Evolutionary conservation across 1,140 invertebrate species (phyloP), one percentile per base, ranked within the genome.

Genomic region (Plectrocnemia conspersa): DNA sequence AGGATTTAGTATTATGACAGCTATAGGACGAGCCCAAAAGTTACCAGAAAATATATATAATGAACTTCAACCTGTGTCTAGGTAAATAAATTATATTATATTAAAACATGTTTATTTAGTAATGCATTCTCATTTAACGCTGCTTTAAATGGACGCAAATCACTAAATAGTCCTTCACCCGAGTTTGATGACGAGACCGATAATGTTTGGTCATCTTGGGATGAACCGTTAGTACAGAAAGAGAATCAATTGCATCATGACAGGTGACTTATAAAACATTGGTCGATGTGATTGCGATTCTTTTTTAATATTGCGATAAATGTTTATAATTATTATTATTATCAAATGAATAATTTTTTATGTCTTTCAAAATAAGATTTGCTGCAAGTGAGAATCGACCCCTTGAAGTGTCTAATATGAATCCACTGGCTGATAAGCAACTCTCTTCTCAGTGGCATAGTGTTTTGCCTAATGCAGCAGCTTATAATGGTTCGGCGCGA

Each of bases 1-100:
- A 40, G 82, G 82, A 3, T 84, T 84, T 52, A 73, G 76, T 7
- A 66, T 81, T 38, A 76, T 82, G 5, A 76, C 79, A 2, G 68
- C 75, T 1, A 69, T 82, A 29, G 63, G 76, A 23, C 65, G 68
- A 15, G 67, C 68, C n/a, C 52, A 70, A 66, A 19, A 68, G 58
- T 57, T 67, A 67, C 40, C 68, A 64, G 56, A 67, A 70, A 71
- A 73, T 66, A 68, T 76, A 64, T 72, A 77, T 69, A 74, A 72
- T 71, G 74, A 78, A 67, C 69, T 73, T 65, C 72, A 71, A 22
- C 70, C 70, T 60, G 66, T 68, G 58, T 67, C 68, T 66, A 73
- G 70, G 66, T 76, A 71, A 36, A 18, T 32, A 16, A 29, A 32
- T 32, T 11, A 32, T 32, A 22, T 47, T 11, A 10, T 23, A 16